These are phyloP conservation scores for Malacoctenus gilli DNA, from an alignment of 2,797 vertebrate species.

Conservation along the genomic window DNA sequence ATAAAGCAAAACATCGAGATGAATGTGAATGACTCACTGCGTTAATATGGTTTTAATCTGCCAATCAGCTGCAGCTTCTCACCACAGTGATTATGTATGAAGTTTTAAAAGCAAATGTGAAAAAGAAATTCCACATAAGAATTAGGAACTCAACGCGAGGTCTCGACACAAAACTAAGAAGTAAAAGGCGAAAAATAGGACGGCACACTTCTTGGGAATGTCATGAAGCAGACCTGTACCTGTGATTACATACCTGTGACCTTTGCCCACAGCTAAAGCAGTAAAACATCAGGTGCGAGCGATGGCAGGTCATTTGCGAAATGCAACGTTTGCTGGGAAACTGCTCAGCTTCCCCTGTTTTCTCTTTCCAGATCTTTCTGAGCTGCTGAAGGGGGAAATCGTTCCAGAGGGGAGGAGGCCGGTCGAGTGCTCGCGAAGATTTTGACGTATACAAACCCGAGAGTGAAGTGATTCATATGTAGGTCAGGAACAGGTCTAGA, in stretches of 20 bases:
- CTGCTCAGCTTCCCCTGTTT: conserved; percentile 62
- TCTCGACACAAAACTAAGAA: no score
- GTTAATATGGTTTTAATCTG: not conserved
- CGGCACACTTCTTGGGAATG: conserved; percentile 27
- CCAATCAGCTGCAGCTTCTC: not conserved
- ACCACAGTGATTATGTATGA: not conserved
- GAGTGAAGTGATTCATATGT: no score
- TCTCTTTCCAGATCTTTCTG: conserved; percentile 47
- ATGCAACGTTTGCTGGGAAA: conserved; percentile 36
- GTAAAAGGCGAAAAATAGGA: no score
- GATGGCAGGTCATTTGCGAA: conserved; percentile 57
- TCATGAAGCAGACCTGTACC: conserved; percentile 20
- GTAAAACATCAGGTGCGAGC: conserved; percentile 48
- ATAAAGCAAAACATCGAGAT: conserved; percentile 15
- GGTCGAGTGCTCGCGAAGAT: not conserved
- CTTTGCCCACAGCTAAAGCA: conserved; percentile 38
- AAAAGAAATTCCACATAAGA: no score
- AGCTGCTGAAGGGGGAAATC: not conserved
- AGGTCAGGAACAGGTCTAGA: no score
- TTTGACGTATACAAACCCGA: not conserved
- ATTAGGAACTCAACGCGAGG: no score
- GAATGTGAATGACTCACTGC: conserved; percentile 4
- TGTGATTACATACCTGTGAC: conserved; percentile 25
- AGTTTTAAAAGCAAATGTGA: no score
- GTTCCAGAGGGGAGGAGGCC: conserved; percentile 15